Evolutionary conservation across 2,113 vertebrate genomes (phyloP), one percentile per base, ranked within the genome.

Genomic region (Lipotes vexillifer): DNA sequence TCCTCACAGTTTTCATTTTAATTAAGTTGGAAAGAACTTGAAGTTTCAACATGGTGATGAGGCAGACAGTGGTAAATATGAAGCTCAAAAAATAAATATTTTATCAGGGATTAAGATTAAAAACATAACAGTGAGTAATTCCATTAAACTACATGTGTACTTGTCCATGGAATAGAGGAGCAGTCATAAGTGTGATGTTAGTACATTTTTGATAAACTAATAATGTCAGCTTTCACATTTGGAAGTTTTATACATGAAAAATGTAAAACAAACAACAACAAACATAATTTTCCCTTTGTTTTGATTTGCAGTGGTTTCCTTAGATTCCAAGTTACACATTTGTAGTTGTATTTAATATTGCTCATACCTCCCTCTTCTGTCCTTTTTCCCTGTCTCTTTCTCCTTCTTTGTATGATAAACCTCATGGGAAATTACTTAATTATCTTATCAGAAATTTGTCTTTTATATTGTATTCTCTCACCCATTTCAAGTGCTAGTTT

Each of bases 1-100:
- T 90, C 65, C 21, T 90, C 63, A 65, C 52, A 72, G 38, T 92
- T 92, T 97, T 96, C 59, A 96, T 75, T 85, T 85, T 92, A 97
- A 88, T 92, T 97, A 68, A 88, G 66, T 59, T 94, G 36, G 63
- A 97, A 95, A 83, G 33, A 88, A 93, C 1, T 38, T 88, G 63
- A 90, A 88, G 15, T 80, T 75, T 87, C 31, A 90, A 91, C 20
- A 55, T 33, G 52, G 13, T 59, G n/a, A 57, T 95, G 77, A 94
- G 61, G 95, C 90, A 96, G 41, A 96, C 1, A 38, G 11, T 41
- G 44, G 38, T 49, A 88, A 97, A 83, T 36, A 36, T 87, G 17
- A 27, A 91, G 36, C 27, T 91, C 10, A 80, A 82, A 36, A 77
- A 13, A 69, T n/a, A 97, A 71, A 88, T 71, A 57, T 23, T 84